Evolutionary conservation across 2,888 invertebrate species (phyloP).

Genomic region (Coremacera marginata): DNA sequence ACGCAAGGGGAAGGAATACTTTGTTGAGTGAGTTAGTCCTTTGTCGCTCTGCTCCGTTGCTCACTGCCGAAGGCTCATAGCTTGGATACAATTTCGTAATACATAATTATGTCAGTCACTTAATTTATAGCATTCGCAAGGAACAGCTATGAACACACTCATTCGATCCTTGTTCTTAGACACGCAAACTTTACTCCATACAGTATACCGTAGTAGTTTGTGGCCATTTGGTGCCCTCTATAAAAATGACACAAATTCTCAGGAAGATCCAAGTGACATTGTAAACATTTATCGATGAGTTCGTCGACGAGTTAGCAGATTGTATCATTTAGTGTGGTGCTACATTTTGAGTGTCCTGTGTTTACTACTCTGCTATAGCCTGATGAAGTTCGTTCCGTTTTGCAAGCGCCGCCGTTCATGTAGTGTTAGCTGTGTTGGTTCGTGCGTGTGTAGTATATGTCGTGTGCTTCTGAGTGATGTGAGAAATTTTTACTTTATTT

Average conservation of each 20-base stretch:
- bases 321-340: conserved; percentile 15
- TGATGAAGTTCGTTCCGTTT: conserved; percentile 41
- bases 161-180: conserved; percentile 12
- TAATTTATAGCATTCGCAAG: conserved; percentile 63
- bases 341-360: background rate
- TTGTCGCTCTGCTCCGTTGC: background rate
- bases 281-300: conserved; percentile 10
- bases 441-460: conserved; percentile 5
- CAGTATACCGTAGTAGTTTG: background rate
- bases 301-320: conserved; percentile 22
- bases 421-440: background rate
- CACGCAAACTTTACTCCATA: conserved; percentile 15
- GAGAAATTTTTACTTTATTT: conserved; percentile 64
- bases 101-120: conserved; percentile 67
- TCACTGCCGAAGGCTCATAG: background rate
- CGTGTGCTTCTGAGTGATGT: conserved; percentile 55
- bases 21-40: conserved; percentile 31
- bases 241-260: background rate
- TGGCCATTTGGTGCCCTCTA: background rate
- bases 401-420: conserved; percentile 43
- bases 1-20: conserved; percentile 1
- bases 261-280: conserved; percentile 21
- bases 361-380: conserved; percentile 21
- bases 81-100: conserved; percentile 59
- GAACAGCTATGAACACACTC: conserved; percentile 25